Base-by-base conservation (phyloP, 2,113 vertebrate genomes). In the Carassius carassius region DNA sequence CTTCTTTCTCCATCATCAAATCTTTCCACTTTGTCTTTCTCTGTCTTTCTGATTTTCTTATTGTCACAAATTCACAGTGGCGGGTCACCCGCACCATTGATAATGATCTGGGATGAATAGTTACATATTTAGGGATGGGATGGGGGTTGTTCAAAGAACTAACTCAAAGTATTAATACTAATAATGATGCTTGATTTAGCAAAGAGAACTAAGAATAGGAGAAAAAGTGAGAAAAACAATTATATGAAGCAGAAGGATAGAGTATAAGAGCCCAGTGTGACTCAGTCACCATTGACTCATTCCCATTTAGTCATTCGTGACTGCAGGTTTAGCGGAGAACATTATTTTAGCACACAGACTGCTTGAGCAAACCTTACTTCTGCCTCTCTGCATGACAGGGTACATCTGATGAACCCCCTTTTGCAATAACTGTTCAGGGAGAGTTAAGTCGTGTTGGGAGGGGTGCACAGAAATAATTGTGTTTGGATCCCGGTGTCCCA, bases 381-480 rank as follows among this genome's bases (percentile, higher is more conserved):
- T 78, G 19, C 16, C 14, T 77, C 25, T 56, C 25, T 56, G 49
- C 51, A 6, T 35, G 75, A n/a, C 49, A 77, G 74, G 11, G 32
- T 35, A 51, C 25, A 35, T 77, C 74, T 56, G 49, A 37, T 41
- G 32, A 72, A n/a, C 69, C 69, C 67, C 49, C 49, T 25, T 35
- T 77, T 56, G 74, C 49, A 77, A 54, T 56, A 78, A 37, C 76
- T 78, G 76, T 62, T 44, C 16, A 74, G n/a, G 72, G 37, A 47
- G 60, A 81, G 78, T 76, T 29, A 60, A 10, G 11, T 47, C n/a
- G 23, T 12, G 47, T 19, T 44, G 32, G 41, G 77, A 41, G 56
- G 76, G 35, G 85, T 54, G 44, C 86, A 85, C 87, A 72, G 85
- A 88, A 88, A 92, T 93, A 93, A 95, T 94, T 91, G 90, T 88